Base-by-base conservation (phyloP, 2,113 vertebrate species). In the Leptobrachium leishanense region DNA sequence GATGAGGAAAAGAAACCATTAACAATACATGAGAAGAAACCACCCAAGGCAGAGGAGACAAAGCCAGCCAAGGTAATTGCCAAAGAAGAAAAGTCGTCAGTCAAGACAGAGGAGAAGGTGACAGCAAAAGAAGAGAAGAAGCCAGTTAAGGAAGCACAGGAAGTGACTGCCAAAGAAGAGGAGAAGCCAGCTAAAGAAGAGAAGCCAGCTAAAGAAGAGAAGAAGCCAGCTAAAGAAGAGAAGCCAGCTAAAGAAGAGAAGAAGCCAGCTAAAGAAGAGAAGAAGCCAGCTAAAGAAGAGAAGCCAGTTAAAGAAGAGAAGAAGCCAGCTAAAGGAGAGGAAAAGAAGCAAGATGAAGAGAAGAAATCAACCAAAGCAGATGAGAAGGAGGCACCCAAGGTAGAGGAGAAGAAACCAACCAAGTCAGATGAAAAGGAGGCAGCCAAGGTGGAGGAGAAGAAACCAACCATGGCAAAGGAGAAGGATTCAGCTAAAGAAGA, bases 351-450 rank as follows among this genome's bases (percentile, higher is more conserved):
- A 1, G 59, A 82, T 20, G 67, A n/a, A 31, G 13, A 13, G 42
- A 86, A 82, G 53, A 84, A 93, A 83, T 86, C 90, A 10, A 83
- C 87, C 1, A 68, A 72, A 6, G 41, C 42, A 11, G 53, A 55
- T 8, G 40, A 68, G 39, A 43, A 66, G 67, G 67, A 12, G 15
- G 6, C 7, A 54, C 10, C 46, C 15, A 80, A 71, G 82, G 82
- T 76, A 82, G 5, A 79, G 76, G 0, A 74, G n/a, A 44, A 59
- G 11, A 44, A 69, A 44, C 50, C 53, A 43, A 83, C 87, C 1
- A 39, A 64, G 2, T 81, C 82, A 8, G 83, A 82, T 68, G 3
- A 82, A 86, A 67, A 63, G 63, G 53, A 43, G 84, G 65, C 88
- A 89, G 83, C 85, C 87, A n/a, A 88, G 85, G 20, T 55, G n/a